Evolutionary conservation across 2,888 invertebrate species (phyloP), one percentile per base, ranked within the genome.

Genomic region (Campaea margaritaria): DNA sequence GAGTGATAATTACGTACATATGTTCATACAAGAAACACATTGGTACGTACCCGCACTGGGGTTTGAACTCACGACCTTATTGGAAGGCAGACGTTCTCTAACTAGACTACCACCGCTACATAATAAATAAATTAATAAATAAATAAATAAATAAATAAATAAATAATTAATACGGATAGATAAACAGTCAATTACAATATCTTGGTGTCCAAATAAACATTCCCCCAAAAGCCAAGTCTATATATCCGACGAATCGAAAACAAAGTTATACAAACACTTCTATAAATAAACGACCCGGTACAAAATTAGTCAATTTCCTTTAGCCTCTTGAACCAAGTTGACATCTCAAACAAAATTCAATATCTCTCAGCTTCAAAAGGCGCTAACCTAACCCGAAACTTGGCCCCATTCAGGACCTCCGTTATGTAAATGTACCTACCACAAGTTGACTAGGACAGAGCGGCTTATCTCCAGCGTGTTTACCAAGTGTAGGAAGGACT

Each of bases 331-430:
- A 57, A 51, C 31, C n/a, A 39, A 45, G 50, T 44, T 45, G 50
- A 39, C 34, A 39, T 50, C 34, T 39, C 28, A 21, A 41, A 42
- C 58, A 47, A 52, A 51, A 58, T 52, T 58, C 47, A 52, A 58
- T 58, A 48, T 36, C 42, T 51, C 47, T 31, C 38, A 16, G 47
- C 43, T 48, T 58, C 58, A 44, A 48, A 49, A 58, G 58, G 43
- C 52, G 42, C 51, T 52, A 42, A 46, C 47, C 51, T 58, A 47
- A 42, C 50, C 58, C 58, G 52, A 52, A 58, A 58, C 58, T 58
- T 48, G 36, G 46, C 34, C 44, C 47, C 38, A 52, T 52, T 58
- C 51, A 43, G 44, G 13, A 44, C 41, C 50, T 42, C 31, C 39
- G 52, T 58, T 58, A 58, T 53, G 58, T 38, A 47, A 52, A 58